Conservation (phyloP, 2,797 vertebrate species). For the Diceros bicornis region DNA sequence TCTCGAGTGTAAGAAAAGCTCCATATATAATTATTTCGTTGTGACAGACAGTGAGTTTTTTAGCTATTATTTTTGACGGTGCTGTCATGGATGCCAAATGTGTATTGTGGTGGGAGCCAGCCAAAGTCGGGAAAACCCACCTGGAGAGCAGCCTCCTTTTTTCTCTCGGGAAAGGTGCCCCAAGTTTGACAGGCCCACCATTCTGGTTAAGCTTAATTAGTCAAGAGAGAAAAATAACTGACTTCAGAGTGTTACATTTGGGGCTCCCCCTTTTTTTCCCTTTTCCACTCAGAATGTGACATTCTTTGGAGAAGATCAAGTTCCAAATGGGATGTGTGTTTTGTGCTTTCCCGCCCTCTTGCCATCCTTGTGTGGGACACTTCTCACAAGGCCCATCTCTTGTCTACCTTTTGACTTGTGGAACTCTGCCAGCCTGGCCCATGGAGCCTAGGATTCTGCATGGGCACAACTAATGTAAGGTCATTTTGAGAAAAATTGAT, state of each 20-base stretch:
- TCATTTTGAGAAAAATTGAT: neutral
- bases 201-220: conserved; percentile 91
- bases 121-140: conserved; percentile 89
- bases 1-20: conserved; percentile 86
- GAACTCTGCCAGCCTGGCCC: accelerated
- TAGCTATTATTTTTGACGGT: conserved; percentile 92
- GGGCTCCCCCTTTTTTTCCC: conserved; percentile 82
- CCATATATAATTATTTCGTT: conserved; percentile 90
- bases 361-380: accelerated
- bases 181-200: conserved; percentile 89
- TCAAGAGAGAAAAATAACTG: conserved; percentile 89
- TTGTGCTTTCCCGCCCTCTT: accelerated
- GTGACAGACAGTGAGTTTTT: conserved; percentile 92
- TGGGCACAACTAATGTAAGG: accelerated
- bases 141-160: conserved; percentile 90
- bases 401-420: accelerated
- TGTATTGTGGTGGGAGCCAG: conserved; percentile 88
- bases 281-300: conserved; percentile 87
- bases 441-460: accelerated
- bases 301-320: conserved; percentile 87
- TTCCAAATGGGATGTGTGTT: conserved; percentile 70
- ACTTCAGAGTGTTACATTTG: conserved; percentile 87
- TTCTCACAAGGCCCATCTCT: accelerated
- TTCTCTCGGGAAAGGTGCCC: conserved; percentile 90
- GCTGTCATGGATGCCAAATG: conserved; percentile 90